Evolutionary conservation across 2,797 vertebrate species (phyloP).

Genomic region (Pseudopleuronectes americanus): DNA sequence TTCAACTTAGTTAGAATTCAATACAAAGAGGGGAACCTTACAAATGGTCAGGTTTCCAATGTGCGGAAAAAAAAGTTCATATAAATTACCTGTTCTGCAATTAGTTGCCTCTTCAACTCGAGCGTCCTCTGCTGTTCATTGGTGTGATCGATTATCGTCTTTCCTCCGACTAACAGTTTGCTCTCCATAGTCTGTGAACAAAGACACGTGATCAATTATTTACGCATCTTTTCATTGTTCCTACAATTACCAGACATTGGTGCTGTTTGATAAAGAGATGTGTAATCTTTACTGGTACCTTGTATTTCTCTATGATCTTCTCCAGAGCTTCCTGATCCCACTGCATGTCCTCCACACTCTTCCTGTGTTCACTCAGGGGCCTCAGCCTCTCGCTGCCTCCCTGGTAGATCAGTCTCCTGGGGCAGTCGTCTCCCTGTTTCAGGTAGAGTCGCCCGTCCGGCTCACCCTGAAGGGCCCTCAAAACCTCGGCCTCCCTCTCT

Average conservation of each 20-base stretch:
- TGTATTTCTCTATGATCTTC: conserved; percentile 94
- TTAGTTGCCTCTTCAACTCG: conserved; percentile 93
- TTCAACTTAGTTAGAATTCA: background rate
- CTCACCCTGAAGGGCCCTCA: conserved; percentile 83
- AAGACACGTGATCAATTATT: conserved; percentile 63
- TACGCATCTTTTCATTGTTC: conserved; percentile 57
- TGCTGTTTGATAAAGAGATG: conserved; percentile 50
- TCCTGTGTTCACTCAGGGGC: conserved; percentile 89
- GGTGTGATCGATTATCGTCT: conserved; percentile 97
- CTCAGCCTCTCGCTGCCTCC: conserved; percentile 88
- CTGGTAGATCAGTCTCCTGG: conserved; percentile 86
- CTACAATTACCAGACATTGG: conserved; percentile 7
- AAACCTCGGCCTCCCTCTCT: conserved; percentile 80
- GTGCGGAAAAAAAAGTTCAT: background rate
- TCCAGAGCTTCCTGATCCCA: conserved; percentile 93
- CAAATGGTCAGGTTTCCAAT: background rate
- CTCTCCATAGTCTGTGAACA: conserved; percentile 93
- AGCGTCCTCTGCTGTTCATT: conserved; percentile 97
- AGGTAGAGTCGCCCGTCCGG: conserved; percentile 85
- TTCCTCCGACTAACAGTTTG: conserved; percentile 94
- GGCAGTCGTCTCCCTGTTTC: conserved; percentile 84
- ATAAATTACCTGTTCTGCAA: conserved; percentile 89
- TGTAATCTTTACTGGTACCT: conserved; percentile 80
- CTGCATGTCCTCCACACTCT: conserved; percentile 89
- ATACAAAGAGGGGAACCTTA: background rate